Percentiles rank a stretch among this genome's conserved stretches.
These are phyloP conservation scores for Heterodera schachtii DNA, from an alignment of 1,140 invertebrate species.

Conservation along the genomic window DNA sequence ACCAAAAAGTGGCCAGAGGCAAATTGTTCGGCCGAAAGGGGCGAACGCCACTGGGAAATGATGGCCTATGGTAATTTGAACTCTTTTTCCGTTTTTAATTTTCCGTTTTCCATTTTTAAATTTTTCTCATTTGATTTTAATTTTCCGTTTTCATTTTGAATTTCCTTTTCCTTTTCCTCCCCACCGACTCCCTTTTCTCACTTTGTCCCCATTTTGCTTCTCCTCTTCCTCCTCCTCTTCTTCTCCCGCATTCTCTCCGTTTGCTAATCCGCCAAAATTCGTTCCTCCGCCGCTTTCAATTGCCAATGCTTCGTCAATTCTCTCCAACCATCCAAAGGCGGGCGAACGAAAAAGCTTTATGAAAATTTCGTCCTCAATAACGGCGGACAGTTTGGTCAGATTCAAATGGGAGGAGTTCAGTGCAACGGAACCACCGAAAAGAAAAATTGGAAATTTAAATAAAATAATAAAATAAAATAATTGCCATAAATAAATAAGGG, in stretches of 20 bases:
- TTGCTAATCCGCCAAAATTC: not conserved
- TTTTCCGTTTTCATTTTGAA: conserved; percentile 14
- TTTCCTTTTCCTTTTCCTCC: conserved; percentile 25
- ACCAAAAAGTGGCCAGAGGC: conserved; percentile 50
- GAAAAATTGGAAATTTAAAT: not conserved
- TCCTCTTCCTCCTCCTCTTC: conserved; percentile 15
- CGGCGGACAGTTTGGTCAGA: conserved; percentile 38
- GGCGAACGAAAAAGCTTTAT: conserved; percentile 40
- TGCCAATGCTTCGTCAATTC: conserved; percentile 30
- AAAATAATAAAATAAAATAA: not conserved
- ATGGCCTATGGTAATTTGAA: not conserved
- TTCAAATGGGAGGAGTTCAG: conserved; percentile 47
- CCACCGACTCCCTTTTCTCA: conserved; percentile 1
- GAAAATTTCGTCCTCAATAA: conserved; percentile 44
- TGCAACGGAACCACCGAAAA: conserved; percentile 33
- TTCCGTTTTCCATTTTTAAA: not conserved
- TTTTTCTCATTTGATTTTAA: not conserved
- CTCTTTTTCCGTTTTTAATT: not conserved
- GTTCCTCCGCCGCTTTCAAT: not conserved
- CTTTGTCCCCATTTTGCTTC: not conserved
- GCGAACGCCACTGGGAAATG: not conserved
- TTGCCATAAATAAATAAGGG: not conserved
- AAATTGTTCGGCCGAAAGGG: conserved; percentile 40
- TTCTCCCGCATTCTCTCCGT: not conserved
- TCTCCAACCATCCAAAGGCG: conserved; percentile 31